Evolutionary conservation across 2,888 invertebrate species (phyloP).

Genomic region (Drosophila prostipennis): DNA sequence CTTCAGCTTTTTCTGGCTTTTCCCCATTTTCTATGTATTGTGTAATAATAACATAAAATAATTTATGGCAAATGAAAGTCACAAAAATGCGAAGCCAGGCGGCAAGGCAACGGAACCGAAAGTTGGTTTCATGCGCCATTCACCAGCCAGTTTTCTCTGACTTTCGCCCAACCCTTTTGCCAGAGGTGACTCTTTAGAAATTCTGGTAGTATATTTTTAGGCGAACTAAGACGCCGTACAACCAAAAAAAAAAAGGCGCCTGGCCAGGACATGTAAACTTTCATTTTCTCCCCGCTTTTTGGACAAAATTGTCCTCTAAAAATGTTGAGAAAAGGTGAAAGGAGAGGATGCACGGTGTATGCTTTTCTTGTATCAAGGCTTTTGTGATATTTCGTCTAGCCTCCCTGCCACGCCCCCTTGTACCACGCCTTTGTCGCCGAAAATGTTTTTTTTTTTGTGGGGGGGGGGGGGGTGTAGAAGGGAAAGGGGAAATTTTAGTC

Average conservation of each 20-base stretch:
- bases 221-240: slow-evolving; percentile 23
- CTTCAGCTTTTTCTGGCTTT: neutral
- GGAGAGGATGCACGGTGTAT: slow-evolving; percentile 29
- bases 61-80: slow-evolving; percentile 80
- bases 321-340: slow-evolving; percentile 38
- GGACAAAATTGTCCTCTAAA: neutral
- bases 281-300: slow-evolving; percentile 55
- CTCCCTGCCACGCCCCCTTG: slow-evolving; percentile 2
- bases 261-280: slow-evolving; percentile 63
- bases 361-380: slow-evolving; percentile 38
- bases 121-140: slow-evolving; percentile 53
- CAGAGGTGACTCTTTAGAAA: slow-evolving; percentile 62
- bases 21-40: slow-evolving; percentile 59
- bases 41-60: slow-evolving; percentile 79
- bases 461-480: too few relatives aligned
- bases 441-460: slow-evolving; percentile 17
- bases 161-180: slow-evolving; percentile 31
- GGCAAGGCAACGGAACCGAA: slow-evolving; percentile 30
- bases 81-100: slow-evolving; percentile 66
- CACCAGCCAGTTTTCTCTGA: slow-evolving; percentile 16
- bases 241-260: slow-evolving; percentile 35
- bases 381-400: slow-evolving; percentile 43
- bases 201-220: slow-evolving; percentile 53
- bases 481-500: slow-evolving; percentile 38
- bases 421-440: neutral